Evolutionary conservation across 2,888 invertebrate species (phyloP), one percentile per base, ranked within the genome.

Genomic region (Cacoxenus indagator): DNA sequence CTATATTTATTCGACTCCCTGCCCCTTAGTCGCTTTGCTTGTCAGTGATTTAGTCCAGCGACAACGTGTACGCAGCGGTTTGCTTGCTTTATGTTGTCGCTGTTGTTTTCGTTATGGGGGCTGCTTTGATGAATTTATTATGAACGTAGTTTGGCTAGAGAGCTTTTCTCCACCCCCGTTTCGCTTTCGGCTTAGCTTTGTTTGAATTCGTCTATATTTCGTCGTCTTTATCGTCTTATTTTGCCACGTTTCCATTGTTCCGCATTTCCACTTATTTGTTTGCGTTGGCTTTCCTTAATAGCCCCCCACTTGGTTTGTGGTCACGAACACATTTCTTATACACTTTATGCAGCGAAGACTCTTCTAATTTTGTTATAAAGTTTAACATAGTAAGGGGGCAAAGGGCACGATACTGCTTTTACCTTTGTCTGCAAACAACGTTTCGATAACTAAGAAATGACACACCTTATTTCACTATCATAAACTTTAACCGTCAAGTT

Each of bases 51-150:
- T 4, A 6, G 19, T 19, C 51, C 1, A 17, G 17, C 51, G 8
- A 14, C 26, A 37, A 37, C 37, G 37, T 4, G 8, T 37, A n/a
- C 1, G 37, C 37, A 8, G 14, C 8, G 37, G 14, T 37, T 37
- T 11, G 2, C 37, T 11, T 37, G 37, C 14, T 37, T 37, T 37
- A 37, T 37, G 8, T 37, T 37, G 8, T 37, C 37, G 57, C 57
- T n/a, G n/a, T n/a, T n/a, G n/a, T n/a, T n/a, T n/a, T n/a, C n/a
- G n/a, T n/a, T n/a, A n/a, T n/a, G 31, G 57, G 57, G 29, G 68
- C 64, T 59, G 45, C 6, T 67, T 71, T 83, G 82, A 81, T 80
- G 78, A 82, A 83, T 80, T 79, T 82, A 83, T 82, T 83, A 76
- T 73, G 72, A 48, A 17, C 26, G n/a, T 57, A 29, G 57, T 27